Evolutionary conservation across 2,888 invertebrate genomes (phyloP).

Genomic region (Apantesis nais): DNA sequence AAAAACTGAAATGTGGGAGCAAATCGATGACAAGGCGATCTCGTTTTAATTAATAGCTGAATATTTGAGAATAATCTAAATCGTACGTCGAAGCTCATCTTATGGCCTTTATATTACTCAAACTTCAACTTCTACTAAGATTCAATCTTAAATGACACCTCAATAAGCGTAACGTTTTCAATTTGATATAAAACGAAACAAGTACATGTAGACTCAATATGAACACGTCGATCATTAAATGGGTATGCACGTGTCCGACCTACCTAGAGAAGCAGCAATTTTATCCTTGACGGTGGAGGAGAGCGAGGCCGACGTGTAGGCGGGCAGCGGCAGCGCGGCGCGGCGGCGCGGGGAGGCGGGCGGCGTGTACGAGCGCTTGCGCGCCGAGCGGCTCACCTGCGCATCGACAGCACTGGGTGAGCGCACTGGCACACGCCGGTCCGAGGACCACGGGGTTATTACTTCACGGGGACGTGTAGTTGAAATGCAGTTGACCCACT

Average conservation of each 20-base stretch:
- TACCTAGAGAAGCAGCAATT: constrained; percentile 81
- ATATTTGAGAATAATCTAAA: neutral
- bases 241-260: constrained; percentile 10
- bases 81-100: neutral
- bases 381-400: constrained; percentile 69
- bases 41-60: neutral
- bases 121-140: neutral
- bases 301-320: constrained; percentile 73
- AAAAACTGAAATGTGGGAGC: no score
- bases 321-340: constrained; percentile 61
- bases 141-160: neutral
- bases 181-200: neutral
- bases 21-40: no score
- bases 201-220: neutral
- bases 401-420: neutral
- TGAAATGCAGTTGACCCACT: neutral
- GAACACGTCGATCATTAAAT: neutral
- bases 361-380: constrained; percentile 78
- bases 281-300: constrained; percentile 81
- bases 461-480: neutral
- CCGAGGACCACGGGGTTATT: neutral
- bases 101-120: neutral
- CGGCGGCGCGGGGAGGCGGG: constrained; percentile 77
- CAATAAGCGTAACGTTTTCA: neutral
- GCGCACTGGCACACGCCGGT: neutral